phyloP scores from a whole-genome alignment of 1,140 invertebrate species.

The Neuroterus valhalla region DNA sequence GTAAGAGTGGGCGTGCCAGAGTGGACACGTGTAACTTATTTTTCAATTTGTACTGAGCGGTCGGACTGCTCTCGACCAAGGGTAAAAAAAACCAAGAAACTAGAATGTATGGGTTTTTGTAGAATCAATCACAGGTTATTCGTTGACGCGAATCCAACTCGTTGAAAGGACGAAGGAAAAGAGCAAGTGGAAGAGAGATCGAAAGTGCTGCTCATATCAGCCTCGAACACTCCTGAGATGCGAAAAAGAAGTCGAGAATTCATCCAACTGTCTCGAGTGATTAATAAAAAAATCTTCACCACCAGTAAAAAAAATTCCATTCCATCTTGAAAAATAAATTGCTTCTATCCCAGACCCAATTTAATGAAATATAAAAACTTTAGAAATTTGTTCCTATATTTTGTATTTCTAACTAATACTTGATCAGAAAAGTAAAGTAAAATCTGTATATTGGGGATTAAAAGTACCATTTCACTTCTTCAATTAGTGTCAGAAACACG shows the following conservation, averaged over 20 bases:
- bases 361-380: not conserved
- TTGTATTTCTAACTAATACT: not conserved
- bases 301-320: conserved; percentile 1
- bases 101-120: conserved; percentile 60
- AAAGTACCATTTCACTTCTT: not conserved
- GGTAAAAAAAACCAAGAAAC: conserved; percentile 39
- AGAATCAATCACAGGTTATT: conserved; percentile 71
- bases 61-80: conserved; percentile 38
- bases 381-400: not conserved
- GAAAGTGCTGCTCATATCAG: conserved; percentile 55
- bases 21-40: conserved; percentile 65
- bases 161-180: conserved; percentile 53
- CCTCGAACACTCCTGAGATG: conserved; percentile 55
- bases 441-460: not conserved
- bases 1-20: conserved; percentile 20
- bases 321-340: conserved; percentile 6
- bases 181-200: conserved; percentile 51
- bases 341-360: not conserved
- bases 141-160: conserved; percentile 54
- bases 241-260: conserved; percentile 57
- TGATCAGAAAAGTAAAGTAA: not conserved
- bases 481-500: not conserved
- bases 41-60: conserved; percentile 64
- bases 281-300: conserved; percentile 11
- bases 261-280: conserved; percentile 40